These are phyloP conservation scores for Bufotes viridis DNA, from an alignment of 2,797 vertebrate species.

Conservation along the genomic window DNA sequence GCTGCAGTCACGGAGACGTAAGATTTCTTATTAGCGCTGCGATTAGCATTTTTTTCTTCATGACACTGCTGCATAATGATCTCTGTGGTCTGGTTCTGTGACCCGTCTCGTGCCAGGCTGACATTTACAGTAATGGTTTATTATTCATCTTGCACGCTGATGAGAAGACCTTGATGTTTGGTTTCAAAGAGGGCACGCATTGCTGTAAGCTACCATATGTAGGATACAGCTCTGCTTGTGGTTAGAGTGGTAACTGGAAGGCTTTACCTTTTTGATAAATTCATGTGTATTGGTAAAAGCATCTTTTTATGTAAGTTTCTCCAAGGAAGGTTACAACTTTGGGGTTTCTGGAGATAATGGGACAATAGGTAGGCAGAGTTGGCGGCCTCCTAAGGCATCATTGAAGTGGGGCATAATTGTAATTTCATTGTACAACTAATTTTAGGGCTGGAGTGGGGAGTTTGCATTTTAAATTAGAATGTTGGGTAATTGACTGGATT, in stretches of 20 bases:
- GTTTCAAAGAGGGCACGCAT: not conserved
- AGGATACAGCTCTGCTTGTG: not conserved
- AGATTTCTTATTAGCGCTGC: not conserved
- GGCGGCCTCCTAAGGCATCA: not conserved
- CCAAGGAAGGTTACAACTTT: too few relatives aligned
- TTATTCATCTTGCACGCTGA: not conserved
- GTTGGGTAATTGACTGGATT: too few relatives aligned
- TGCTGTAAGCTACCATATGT: not conserved
- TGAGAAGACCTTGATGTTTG: slow-evolving; percentile 30
- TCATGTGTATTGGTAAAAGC: too few relatives aligned
- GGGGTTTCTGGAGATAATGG: too few relatives aligned
- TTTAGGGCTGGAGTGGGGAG: too few relatives aligned
- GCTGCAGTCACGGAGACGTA: not conserved
- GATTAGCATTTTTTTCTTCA: not conserved
- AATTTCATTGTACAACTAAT: too few relatives aligned
- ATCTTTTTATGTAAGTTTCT: too few relatives aligned
- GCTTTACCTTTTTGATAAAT: not conserved
- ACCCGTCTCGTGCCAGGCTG: slow-evolving; percentile 14
- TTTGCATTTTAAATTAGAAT: too few relatives aligned
- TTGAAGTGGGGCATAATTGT: not conserved
- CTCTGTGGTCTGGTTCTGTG: slow-evolving; percentile 20
- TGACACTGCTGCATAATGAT: not conserved
- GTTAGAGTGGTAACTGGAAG: not conserved
- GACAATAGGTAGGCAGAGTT: not conserved
- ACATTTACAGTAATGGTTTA: slow-evolving; percentile 9